phyloP scores from a whole-genome alignment of 2,888 invertebrate species.

The Ypsolopha sequella region DNA sequence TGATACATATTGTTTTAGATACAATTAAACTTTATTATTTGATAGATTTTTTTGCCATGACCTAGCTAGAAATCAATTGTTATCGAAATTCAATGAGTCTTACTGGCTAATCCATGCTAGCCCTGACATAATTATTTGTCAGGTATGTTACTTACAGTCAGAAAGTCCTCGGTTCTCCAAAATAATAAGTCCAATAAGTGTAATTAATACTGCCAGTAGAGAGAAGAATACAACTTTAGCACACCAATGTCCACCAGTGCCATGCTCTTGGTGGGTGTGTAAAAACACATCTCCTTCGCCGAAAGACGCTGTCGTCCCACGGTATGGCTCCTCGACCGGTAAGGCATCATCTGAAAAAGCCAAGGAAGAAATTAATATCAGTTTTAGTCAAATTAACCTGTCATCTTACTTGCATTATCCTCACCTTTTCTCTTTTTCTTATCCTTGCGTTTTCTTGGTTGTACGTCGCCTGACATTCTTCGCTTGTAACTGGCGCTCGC shows the following conservation, averaged over 20 bases:
- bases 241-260: slow-evolving; percentile 86
- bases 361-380: neutral
- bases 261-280: slow-evolving; percentile 81
- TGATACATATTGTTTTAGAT: too few relatives aligned
- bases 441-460: slow-evolving; percentile 88
- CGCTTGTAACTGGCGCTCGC: slow-evolving; percentile 31
- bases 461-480: slow-evolving; percentile 89
- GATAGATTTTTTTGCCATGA: neutral
- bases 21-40: too few relatives aligned
- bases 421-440: slow-evolving; percentile 86
- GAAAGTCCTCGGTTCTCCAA: slow-evolving; percentile 83
- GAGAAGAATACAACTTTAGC: slow-evolving; percentile 87
- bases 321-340: slow-evolving; percentile 39
- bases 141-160: slow-evolving; percentile 75
- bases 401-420: neutral
- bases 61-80: neutral
- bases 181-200: slow-evolving; percentile 82
- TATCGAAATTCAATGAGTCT: neutral
- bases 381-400: neutral
- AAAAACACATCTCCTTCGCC: slow-evolving; percentile 80
- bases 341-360: slow-evolving; percentile 56
- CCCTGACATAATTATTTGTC: neutral
- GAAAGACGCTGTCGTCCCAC: slow-evolving; percentile 54
- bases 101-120: neutral
- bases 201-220: slow-evolving; percentile 77